Conservation (phyloP, 2,113 vertebrate genomes). For the Aegithalos caudatus region DNA sequence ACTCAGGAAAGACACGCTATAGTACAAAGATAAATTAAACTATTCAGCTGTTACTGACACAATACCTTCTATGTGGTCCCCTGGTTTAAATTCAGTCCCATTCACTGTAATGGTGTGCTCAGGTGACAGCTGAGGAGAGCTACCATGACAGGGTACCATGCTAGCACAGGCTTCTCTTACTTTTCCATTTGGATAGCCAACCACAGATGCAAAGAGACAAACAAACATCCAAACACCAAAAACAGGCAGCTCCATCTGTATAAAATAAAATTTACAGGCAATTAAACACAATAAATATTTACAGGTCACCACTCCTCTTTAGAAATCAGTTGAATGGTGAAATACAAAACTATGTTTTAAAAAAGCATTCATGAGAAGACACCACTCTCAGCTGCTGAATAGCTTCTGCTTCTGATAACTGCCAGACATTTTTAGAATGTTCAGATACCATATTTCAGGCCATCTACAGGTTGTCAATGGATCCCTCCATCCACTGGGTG, state of each 20-base stretch:
- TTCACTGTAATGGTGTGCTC: slow-evolving; percentile 73
- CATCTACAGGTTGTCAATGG: background rate
- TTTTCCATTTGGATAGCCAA: slow-evolving; percentile 73
- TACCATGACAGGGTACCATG: slow-evolving; percentile 78
- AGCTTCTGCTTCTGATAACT: background rate
- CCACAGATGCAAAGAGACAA: background rate
- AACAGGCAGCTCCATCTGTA: slow-evolving; percentile 63
- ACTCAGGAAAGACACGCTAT: background rate
- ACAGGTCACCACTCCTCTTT: background rate
- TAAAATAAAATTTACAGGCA: background rate
- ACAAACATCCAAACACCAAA: slow-evolving; percentile 5
- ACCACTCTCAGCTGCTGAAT: background rate
- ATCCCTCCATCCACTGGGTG: background rate
- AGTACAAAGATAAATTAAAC: background rate
- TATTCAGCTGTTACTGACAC: background rate
- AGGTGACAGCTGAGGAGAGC: slow-evolving; percentile 43
- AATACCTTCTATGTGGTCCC: slow-evolving; percentile 80
- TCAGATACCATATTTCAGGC: background rate
- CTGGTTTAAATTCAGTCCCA: slow-evolving; percentile 70
- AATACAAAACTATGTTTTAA: background rate
- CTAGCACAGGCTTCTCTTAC: slow-evolving; percentile 72
- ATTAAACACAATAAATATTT: background rate
- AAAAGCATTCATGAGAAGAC: background rate
- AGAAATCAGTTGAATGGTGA: background rate
- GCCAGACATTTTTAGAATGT: background rate